Evolutionary conservation across 1,140 invertebrate species (phyloP).

Genomic region (Neodiprion pinetum): DNA sequence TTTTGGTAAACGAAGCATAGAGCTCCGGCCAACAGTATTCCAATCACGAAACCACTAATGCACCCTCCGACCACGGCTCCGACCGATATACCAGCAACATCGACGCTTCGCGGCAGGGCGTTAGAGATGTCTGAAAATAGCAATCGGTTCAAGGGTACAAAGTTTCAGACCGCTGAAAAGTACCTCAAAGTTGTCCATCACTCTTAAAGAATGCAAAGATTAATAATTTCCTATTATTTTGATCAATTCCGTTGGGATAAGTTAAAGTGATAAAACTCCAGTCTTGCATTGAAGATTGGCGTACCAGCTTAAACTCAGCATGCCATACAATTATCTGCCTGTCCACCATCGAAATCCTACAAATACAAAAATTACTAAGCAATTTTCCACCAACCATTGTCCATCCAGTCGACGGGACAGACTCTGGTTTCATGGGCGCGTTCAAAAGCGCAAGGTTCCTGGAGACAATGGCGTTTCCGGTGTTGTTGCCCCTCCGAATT

Average conservation of each 20-base stretch:
- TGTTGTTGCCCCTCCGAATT: slow-evolving; percentile 70
- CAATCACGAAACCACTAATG: slow-evolving; percentile 60
- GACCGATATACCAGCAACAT: slow-evolving; percentile 60
- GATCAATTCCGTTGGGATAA: too few relatives aligned
- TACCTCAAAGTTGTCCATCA: slow-evolving; percentile 1
- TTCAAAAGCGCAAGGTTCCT: slow-evolving; percentile 60
- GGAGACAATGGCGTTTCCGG: slow-evolving; percentile 69
- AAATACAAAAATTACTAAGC: too few relatives aligned
- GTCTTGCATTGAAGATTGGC: too few relatives aligned
- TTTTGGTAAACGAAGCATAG: slow-evolving; percentile 58
- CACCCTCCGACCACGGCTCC: slow-evolving; percentile 66
- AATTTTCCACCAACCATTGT: slow-evolving; percentile 58
- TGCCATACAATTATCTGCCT: too few relatives aligned
- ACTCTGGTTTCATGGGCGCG: slow-evolving; percentile 67
- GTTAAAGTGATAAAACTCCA: too few relatives aligned
- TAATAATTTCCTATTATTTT: neutral
- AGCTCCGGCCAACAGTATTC: slow-evolving; percentile 52
- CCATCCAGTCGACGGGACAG: slow-evolving; percentile 62
- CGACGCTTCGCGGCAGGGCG: slow-evolving; percentile 54
- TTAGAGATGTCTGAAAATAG: slow-evolving; percentile 41
- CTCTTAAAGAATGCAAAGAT: neutral
- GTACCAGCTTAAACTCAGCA: too few relatives aligned
- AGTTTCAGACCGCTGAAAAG: slow-evolving; percentile 45
- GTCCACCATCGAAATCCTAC: too few relatives aligned
- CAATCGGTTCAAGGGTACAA: slow-evolving; percentile 46